These are phyloP conservation scores for Diarsia brunnea DNA, from an alignment of 2,888 invertebrate species.

Conservation along the genomic window DNA sequence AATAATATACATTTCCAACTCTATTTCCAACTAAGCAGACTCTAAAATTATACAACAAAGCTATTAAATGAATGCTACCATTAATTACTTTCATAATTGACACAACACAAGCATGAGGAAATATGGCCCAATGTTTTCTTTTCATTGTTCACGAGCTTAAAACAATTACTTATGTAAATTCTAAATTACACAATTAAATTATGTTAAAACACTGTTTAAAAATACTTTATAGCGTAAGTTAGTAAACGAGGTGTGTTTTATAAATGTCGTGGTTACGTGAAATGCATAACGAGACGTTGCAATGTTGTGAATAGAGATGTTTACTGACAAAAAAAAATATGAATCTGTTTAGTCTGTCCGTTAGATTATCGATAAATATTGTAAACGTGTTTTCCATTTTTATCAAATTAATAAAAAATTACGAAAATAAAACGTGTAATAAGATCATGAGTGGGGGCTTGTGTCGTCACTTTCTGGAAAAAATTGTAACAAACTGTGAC, in stretches of 20 bases:
- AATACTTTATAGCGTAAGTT: conserved; percentile 42
- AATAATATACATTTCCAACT: neutral
- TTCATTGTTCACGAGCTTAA: conserved; percentile 29
- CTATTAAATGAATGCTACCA: neutral
- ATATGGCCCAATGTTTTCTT: conserved; percentile 33
- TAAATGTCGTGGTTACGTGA: conserved; percentile 31
- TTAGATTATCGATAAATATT: too few species aligned
- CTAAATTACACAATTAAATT: conserved; percentile 47
- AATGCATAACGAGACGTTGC: conserved; percentile 24
- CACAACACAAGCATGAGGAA: conserved; percentile 16
- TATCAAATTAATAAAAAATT: too few species aligned
- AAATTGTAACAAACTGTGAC: too few species aligned
- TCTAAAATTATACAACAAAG: neutral
- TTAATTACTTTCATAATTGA: conserved; percentile 47
- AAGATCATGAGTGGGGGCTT: too few species aligned
- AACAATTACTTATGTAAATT: conserved; percentile 57
- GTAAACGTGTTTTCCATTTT: too few species aligned
- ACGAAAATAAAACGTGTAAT: too few species aligned
- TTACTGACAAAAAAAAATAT: too few species aligned
- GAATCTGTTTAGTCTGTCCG: too few species aligned
- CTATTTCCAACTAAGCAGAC: neutral
- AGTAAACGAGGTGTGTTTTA: conserved; percentile 34
- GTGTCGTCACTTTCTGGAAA: too few species aligned
- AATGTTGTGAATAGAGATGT: conserved; percentile 24
- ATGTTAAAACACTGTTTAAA: conserved; percentile 36